phyloP scores from a whole-genome alignment of 53 echinoderm and acorn worm species.

The Holothuria leucospilota region DNA sequence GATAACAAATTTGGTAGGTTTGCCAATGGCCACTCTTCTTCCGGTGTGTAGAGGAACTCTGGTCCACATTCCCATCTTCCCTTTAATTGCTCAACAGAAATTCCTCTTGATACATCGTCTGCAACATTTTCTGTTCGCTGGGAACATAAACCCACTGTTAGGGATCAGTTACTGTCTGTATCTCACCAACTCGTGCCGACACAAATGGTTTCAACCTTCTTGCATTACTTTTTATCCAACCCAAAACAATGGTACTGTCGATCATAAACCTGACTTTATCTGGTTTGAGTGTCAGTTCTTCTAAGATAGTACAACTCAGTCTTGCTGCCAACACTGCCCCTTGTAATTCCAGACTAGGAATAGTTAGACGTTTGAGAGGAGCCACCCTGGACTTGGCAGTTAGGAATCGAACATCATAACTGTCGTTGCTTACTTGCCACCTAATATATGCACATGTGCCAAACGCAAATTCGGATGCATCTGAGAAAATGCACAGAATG shows the following conservation, averaged over 20 bases:
- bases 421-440: conserved; percentile 54
- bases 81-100: conserved; percentile 44
- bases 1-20: not conserved
- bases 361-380: conserved; percentile 62
- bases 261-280: conserved; percentile 56
- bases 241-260: conserved; percentile 66
- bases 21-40: conserved; percentile 66
- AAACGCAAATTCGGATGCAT: conserved; percentile 76
- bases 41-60: conserved; percentile 43
- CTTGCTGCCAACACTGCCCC: conserved; percentile 59
- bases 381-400: too few relatives aligned
- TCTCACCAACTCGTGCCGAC: conserved; percentile 64
- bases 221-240: conserved; percentile 61
- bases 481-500: too few relatives aligned
- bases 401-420: too few relatives aligned
- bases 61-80: conserved; percentile 67
- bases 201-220: conserved; percentile 69
- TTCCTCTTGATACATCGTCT: conserved; percentile 66
- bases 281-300: conserved; percentile 57
- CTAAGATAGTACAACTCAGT: conserved; percentile 51
- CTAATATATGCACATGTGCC: conserved; percentile 67
- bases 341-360: conserved; percentile 62
- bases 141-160: conserved; percentile 64
- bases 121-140: too few relatives aligned
- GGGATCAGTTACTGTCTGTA: conserved; percentile 60